A percentile compares a stretch with the other conserved stretches of the same genome.
phyloP scores from a whole-genome alignment of 2,888 invertebrate genomes.

The Tachystola acroxantha region DNA sequence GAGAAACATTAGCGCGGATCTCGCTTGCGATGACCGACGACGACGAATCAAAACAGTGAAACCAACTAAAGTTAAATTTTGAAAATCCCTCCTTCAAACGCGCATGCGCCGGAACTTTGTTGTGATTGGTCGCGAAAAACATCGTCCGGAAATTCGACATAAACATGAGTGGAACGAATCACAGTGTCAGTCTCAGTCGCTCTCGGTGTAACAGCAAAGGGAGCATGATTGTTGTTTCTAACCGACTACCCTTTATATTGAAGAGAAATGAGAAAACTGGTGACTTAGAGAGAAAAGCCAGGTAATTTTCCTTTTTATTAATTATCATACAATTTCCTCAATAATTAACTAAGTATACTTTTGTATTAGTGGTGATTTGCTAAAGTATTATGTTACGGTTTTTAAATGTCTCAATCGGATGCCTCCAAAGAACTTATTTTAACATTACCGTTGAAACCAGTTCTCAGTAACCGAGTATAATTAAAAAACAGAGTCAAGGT shows the following conservation, averaged over 20 bases:
- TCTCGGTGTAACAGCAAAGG: constrained; percentile 78
- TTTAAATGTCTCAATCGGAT: not conserved
- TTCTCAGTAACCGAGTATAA: not conserved
- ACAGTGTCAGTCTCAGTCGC: constrained; percentile 50
- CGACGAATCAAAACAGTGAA: constrained; percentile 39
- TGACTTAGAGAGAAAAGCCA: constrained; percentile 87
- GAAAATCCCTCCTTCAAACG: constrained; percentile 49
- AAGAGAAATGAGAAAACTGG: constrained; percentile 85
- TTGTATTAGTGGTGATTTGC: not conserved
- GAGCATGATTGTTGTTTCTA: constrained; percentile 94
- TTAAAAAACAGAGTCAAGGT: not conserved
- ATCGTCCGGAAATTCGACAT: constrained; percentile 40
- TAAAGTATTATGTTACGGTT: not conserved
- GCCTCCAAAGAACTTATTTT: not conserved
- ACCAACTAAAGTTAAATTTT: constrained; percentile 27
- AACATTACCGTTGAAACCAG: not conserved
- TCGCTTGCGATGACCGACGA: constrained; percentile 48
- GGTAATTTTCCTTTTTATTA: too few species aligned
- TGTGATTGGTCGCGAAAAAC: constrained; percentile 62
- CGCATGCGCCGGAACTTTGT: constrained; percentile 56
- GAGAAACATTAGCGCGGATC: constrained; percentile 30
- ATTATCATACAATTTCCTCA: not conserved
- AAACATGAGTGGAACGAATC: constrained; percentile 58
- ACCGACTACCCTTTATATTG: constrained; percentile 92
- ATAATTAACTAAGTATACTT: not conserved